Base-by-base conservation (phyloP, 2,888 invertebrate genomes). In the Timema podura region DNA sequence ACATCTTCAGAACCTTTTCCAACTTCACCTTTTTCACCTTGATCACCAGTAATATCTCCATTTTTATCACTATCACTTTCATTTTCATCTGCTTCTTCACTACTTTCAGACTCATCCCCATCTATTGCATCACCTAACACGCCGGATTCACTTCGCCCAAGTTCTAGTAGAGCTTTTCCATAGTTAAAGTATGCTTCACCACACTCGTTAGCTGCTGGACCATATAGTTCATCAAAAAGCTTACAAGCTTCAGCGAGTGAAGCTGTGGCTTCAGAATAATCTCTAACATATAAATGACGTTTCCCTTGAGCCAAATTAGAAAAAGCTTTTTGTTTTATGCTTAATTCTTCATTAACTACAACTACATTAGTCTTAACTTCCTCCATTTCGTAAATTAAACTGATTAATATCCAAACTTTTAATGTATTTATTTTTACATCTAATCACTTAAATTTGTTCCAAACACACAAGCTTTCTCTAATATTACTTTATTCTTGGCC, bases 101-200 rank as follows among this genome's bases (percentile, higher is more conserved):
- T 61, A 6, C 45, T 61, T 61, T 61, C 61, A 11, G 61, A 61
- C 8, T 77, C 76, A 46, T 79, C 78, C 15, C 70, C 68, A 5
- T 70, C 15, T 68, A 74, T 46, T 74, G 76, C 49, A 67, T 76
- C 64, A 69, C 70, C 67, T 2, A 97, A 83, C 0, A 96, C 91
- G 74, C 92, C 93, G 76, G 89, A 89, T 79, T 98, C 96, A 78
- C 92, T 90, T 75, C 96, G 84, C 0, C 94, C 91, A 71, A 96
- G 81, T 54, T 92, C 93, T 66, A 96, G 81, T 15, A 96, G 83
- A 0, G 95, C 88, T 78, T 84, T 82, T 1, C 91, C 91, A 80
- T 89, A 98, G 82, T 91, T 88, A 73, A 94, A 87, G 80, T 96
- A 95, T 7, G 95, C 91, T 76, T 96, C 95, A 7, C 92, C 97